Evolutionary conservation across 2,113 vertebrate genomes (phyloP).

Genomic region (Psittacara wagleri): DNA sequence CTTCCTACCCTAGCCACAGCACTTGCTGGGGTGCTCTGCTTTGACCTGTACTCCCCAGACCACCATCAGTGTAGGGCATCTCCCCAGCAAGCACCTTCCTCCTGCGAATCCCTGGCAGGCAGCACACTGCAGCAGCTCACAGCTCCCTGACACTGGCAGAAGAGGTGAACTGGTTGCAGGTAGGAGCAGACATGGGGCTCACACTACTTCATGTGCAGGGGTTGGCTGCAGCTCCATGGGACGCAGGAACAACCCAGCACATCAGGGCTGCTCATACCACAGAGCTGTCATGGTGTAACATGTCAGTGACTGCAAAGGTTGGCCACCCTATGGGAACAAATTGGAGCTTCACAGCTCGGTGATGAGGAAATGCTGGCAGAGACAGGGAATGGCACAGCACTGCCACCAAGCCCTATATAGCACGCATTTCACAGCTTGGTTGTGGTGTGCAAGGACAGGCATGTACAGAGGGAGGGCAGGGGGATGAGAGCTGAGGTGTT

Average conservation of each 20-base stretch:
- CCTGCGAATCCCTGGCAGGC: neutral
- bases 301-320: rapidly evolving
- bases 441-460: neutral
- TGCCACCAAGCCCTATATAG: too few species aligned
- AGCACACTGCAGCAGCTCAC: rapidly evolving
- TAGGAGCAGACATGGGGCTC: neutral
- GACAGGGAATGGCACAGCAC: neutral
- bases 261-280: rapidly evolving
- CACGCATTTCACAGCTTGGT: rapidly evolving
- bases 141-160: rapidly evolving
- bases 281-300: rapidly evolving
- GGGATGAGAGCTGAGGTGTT: neutral
- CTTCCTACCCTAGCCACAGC: neutral
- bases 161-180: rapidly evolving
- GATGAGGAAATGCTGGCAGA: neutral
- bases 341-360: rapidly evolving
- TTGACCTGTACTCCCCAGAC: neutral
- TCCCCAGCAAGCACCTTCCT: neutral
- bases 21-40: neutral
- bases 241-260: neutral
- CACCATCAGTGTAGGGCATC: neutral
- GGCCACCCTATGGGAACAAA: neutral
- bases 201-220: rapidly evolving
- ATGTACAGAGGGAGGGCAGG: rapidly evolving
- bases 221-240: neutral